Base-by-base conservation (phyloP, 2,888 invertebrate species). In the Argynnis bischoffii region DNA sequence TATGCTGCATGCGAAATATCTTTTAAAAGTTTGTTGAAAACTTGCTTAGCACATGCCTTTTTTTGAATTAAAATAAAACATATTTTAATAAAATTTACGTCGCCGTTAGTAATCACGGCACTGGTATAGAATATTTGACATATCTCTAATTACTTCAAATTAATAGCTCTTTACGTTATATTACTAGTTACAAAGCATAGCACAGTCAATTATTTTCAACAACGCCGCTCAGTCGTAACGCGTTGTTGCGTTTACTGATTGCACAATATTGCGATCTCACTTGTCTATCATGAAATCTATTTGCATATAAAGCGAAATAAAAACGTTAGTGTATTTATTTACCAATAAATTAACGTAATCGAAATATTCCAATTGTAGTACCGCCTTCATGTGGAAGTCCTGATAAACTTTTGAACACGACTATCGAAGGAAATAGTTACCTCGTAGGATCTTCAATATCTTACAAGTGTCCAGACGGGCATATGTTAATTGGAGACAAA, bases 301-400 rank as follows among this genome's bases (percentile, higher is more conserved):
- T 46, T 50, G 56, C 35, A 56, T 56, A 63, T 48, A 63, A 60
- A 51, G 21, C 4, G 16, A 63, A 55, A 41, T n/a, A 1, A 63
- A 50, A 41, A 6, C 16, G 21, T 35, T 47, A 15, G 51, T 13
- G 15, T 6, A 6, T 47, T 53, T 57, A 14, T 48, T 6, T 35
- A 53, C 14, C 54, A 54, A 8, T 35, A 31, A 8, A 8, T 21
- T 47, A 14, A 16, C n/a, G 15, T 21, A 64, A 41, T 41, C 11
- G 35, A 41, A 41, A 64, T 64, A 72, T 69, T 78, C 67, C 69
- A 75, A 83, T 84, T 16, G 31, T 86, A 97, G 97, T 95, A 73
- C 97, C 98, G 0, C 94, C 96, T 3, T 94, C 95, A 0, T 98
- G 98, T 80, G 98, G 98, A 15, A 97, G 97, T 80, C 98, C 98